Conservation (phyloP, 1,140 invertebrate genomes). For the Ephestia elutella region DNA sequence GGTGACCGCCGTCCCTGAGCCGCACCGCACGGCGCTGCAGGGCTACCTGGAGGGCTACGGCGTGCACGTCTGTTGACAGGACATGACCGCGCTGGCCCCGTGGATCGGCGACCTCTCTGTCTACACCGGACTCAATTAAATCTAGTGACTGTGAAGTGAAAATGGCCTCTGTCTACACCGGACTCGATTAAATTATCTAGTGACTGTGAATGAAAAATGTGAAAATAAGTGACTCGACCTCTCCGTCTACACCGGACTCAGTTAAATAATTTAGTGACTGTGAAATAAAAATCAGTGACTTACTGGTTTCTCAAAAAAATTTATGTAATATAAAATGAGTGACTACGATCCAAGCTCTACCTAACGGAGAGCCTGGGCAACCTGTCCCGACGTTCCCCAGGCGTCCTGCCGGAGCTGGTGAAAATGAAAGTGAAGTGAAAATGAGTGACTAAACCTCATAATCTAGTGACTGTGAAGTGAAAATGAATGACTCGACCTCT, state of each 20-base stretch:
- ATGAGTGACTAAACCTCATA: constrained; percentile 1
- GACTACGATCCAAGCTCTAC: constrained; percentile 81
- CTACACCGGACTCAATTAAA: constrained; percentile 8
- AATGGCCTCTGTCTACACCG: too few species aligned
- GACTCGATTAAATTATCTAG: too few species aligned
- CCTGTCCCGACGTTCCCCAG: constrained; percentile 77
- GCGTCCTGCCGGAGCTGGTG: constrained; percentile 74
- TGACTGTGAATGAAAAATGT: too few species aligned
- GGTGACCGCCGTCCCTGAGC: constrained; percentile 45
- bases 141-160: neutral
- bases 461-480: neutral
- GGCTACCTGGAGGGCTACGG: constrained; percentile 44
- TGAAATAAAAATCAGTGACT: too few species aligned
- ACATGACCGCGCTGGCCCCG: neutral
- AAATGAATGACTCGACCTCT: too few species aligned
- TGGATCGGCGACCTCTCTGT: neutral
- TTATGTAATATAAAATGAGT: too few species aligned
- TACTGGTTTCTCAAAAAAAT: too few species aligned
- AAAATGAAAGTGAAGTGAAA: too few species aligned
- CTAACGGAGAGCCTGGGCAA: constrained; percentile 82
- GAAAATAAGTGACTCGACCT: too few species aligned
- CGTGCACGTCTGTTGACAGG: constrained; percentile 48
- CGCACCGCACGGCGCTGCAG: constrained; percentile 44
- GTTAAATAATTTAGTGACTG: too few species aligned
- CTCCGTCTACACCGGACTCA: too few species aligned